Evolutionary conservation across 2,113 vertebrate species (phyloP).

Genomic region (Mellivora capensis): DNA sequence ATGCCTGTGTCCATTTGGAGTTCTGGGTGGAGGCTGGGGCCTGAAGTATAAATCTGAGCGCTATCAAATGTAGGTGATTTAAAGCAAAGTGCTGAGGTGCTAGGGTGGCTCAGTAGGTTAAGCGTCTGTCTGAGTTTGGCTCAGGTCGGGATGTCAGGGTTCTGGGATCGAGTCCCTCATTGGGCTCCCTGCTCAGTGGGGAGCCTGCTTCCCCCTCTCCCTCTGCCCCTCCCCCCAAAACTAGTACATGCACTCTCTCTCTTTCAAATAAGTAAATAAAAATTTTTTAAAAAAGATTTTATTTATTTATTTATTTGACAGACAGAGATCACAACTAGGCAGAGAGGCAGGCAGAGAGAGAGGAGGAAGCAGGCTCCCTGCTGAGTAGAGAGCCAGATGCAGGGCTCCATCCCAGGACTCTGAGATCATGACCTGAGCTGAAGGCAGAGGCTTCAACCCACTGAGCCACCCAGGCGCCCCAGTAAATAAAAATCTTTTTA

Average conservation of each 20-base stretch:
- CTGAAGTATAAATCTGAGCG: not conserved
- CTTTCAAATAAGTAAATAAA: not conserved
- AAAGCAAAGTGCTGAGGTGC: not conserved
- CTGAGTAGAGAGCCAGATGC: too few species aligned
- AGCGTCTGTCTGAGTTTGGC: not conserved
- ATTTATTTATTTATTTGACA: too few species aligned
- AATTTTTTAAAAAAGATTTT: not conserved
- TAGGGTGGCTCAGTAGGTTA: not conserved
- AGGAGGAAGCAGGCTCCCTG: too few species aligned
- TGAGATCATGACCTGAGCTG: too few species aligned
- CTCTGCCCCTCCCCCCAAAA: not conserved
- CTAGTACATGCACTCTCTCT: not conserved
- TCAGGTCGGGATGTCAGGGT: not conserved
- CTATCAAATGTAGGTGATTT: not conserved
- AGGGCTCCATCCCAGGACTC: too few species aligned
- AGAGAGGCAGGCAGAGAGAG: too few species aligned
- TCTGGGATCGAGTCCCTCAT: not conserved
- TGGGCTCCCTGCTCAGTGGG: not conserved
- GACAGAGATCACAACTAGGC: too few species aligned
- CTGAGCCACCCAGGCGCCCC: too few species aligned
- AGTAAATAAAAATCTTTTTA: not conserved
- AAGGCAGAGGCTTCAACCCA: too few species aligned
- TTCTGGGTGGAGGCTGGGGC: not conserved
- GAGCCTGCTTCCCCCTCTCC: not conserved
- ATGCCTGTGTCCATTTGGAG: not conserved